Conservation (phyloP, 2,797 vertebrate genomes). For the Rhinogobio ventralis region DNA sequence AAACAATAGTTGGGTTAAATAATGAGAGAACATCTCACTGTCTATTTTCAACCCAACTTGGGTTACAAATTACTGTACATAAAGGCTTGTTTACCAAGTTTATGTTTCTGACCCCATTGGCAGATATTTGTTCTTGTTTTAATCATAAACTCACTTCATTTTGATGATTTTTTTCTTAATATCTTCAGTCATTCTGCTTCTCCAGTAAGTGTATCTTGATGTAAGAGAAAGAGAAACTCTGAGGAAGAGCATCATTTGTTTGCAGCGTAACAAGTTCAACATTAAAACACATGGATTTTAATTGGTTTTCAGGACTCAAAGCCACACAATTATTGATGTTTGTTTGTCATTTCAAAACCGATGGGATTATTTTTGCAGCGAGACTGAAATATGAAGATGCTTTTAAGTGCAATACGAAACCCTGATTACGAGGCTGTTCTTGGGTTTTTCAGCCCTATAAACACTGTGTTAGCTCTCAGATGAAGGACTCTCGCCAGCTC, state of each 20-base stretch:
- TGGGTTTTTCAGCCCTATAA: background rate
- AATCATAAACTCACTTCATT: background rate
- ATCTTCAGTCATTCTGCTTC: background rate
- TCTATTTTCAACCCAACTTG: no score
- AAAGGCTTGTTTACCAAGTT: no score
- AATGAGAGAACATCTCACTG: no score
- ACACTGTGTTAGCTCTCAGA: constrained; percentile 53
- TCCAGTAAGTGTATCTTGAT: background rate
- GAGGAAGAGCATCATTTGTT: no score
- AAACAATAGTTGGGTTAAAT: no score
- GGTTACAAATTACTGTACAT: no score
- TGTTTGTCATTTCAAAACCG: background rate
- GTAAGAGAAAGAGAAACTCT: no score
- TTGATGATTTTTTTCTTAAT: background rate
- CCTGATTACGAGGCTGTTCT: background rate
- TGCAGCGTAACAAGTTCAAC: background rate
- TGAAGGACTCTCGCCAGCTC: constrained; percentile 62
- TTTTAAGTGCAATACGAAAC: background rate
- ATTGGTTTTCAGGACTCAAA: background rate
- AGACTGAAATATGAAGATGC: background rate
- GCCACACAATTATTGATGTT: background rate
- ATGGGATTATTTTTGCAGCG: background rate
- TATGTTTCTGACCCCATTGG: background rate
- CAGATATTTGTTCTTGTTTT: background rate
- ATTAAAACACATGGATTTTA: background rate